These are phyloP conservation scores for Coptotermes formosanus DNA, from an alignment of 1,140 invertebrate genomes.

Conservation along the genomic window DNA sequence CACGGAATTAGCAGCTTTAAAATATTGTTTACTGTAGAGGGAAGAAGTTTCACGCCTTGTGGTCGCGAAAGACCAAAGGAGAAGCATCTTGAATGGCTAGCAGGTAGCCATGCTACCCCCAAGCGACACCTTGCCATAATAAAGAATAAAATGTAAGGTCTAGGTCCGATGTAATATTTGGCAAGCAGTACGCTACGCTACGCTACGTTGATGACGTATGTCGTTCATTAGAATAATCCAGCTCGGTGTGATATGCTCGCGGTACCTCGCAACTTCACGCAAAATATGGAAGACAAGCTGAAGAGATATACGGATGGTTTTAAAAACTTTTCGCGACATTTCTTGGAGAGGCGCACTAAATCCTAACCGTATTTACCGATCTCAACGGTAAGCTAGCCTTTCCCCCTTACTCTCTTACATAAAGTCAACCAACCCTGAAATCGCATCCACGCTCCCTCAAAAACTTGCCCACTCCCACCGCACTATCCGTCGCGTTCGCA, in stretches of 20 bases:
- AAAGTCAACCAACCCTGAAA: slow-evolving; percentile 7
- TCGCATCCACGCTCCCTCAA: not conserved
- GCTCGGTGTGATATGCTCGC: not conserved
- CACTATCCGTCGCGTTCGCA: not conserved
- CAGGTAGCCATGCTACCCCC: too few species aligned
- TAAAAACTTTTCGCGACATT: slow-evolving; percentile 19
- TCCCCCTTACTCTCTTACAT: not conserved
- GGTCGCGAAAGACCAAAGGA: too few species aligned
- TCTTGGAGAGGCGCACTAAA: not conserved
- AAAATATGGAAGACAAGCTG: not conserved
- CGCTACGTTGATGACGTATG: not conserved
- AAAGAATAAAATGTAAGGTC: too few species aligned
- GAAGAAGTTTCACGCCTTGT: too few species aligned
- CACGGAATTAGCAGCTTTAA: too few species aligned
- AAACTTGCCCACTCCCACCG: not conserved
- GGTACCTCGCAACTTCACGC: not conserved
- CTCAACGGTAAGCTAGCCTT: slow-evolving; percentile 1
- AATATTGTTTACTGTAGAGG: too few species aligned
- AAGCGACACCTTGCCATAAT: too few species aligned
- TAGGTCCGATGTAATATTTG: too few species aligned
- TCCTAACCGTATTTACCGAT: slow-evolving; percentile 6
- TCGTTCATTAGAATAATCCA: not conserved
- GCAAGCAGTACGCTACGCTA: too few species aligned
- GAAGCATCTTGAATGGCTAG: too few species aligned
- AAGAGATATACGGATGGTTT: slow-evolving; percentile 1